These are phyloP conservation scores for Alauda arvensis DNA, from an alignment of 2,797 vertebrate genomes.

Conservation along the genomic window DNA sequence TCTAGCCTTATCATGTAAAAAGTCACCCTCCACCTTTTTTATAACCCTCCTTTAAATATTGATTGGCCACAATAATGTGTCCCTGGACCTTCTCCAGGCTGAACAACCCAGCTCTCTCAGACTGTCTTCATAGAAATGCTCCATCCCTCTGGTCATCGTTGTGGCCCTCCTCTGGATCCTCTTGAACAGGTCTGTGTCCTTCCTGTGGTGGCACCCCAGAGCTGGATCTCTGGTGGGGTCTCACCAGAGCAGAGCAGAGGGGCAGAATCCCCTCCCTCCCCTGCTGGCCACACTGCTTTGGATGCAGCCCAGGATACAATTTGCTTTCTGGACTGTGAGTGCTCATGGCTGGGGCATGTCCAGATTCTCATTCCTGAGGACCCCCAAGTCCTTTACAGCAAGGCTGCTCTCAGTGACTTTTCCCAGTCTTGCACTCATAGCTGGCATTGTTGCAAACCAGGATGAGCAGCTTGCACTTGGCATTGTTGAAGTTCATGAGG, in stretches of 20 bases:
- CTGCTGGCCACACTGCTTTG: rapidly evolving
- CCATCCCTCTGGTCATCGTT: no score
- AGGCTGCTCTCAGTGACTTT: background rate
- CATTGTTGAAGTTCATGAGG: background rate
- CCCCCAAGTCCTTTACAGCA: background rate
- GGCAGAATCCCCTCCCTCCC: background rate
- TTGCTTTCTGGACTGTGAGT: background rate
- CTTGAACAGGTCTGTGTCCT: rapidly evolving
- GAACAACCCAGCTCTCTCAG: background rate
- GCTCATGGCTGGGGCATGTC: no score
- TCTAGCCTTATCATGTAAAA: background rate
- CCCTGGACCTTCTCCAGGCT: background rate
- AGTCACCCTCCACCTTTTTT: background rate
- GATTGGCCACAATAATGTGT: background rate
- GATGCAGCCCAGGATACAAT: rapidly evolving
- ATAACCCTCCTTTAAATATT: background rate
- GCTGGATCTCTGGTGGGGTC: background rate
- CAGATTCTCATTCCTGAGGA: background rate
- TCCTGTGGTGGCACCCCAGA: background rate
- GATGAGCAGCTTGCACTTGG: background rate
- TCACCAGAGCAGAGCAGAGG: background rate
- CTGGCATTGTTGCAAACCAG: background rate
- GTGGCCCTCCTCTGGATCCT: rapidly evolving
- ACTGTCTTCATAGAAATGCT: background rate
- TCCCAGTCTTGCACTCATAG: background rate